Base-by-base conservation (phyloP, 2,113 vertebrate genomes). In the Marmota monax region DNA sequence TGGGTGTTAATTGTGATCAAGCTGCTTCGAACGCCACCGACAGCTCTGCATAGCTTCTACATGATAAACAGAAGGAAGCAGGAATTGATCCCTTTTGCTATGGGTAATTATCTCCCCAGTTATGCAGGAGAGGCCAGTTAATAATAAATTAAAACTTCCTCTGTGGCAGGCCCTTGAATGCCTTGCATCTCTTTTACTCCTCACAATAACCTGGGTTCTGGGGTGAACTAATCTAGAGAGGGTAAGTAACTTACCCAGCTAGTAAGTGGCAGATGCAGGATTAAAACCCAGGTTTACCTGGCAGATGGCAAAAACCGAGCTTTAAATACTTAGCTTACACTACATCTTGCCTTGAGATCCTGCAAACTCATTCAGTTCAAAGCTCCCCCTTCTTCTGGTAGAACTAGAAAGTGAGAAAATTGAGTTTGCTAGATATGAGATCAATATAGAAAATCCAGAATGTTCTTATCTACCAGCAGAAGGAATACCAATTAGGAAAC, bases 391-490 rank as follows among this genome's bases (percentile, higher is more conserved):
- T 22, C 29, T 88, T 82, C 45, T 77, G 67, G 16, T 80, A 37
- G 29, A 77, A 53, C 27, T 42, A 78, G 77, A 83, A 73, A 87
- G 18, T 76, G 42, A 94, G 39, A 65, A 69, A 45, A 85, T 20
- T 34, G 87, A 37, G 39, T 9, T 65, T 86, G 11, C 11, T 48
- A 65, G 17, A 22, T 92, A 42, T 3, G 61, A 88, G 69, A 34
- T n/a, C 77, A 84, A 69, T 10, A n/a, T 17, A 88, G 76, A 69
- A 96, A 92, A 87, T 63, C 45, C 61, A 65, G 20, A 78, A n/a
- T 63, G 67, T 65, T 10, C n/a, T 78, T 67, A 39, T 53, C 29
- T 48, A 32, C 29, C 58, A 80, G 45, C 45, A 45, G 45, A 45
- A 45, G 86, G n/a, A 78, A 37, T 27, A 67, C 27, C 82, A 72